Percentiles rank a stretch among this genome's conserved stretches.
phyloP scores from a whole-genome alignment of 2,888 invertebrate species.

The Drosophila diplacantha region DNA sequence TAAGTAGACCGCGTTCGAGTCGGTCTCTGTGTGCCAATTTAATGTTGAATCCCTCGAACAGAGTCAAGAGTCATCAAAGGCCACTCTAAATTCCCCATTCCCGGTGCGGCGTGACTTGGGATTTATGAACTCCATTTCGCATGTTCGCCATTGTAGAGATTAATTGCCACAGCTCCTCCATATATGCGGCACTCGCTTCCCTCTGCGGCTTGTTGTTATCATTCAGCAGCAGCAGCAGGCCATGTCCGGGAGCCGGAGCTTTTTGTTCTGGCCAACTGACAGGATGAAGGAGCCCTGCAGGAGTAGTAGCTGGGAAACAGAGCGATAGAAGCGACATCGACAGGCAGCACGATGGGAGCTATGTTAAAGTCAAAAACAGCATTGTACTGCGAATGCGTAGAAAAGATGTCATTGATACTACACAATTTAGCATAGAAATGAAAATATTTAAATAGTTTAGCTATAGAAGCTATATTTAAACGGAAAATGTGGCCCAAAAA shows the following conservation, averaged over 20 bases:
- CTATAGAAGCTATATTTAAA: background rate
- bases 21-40: constrained; percentile 12
- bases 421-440: background rate
- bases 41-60: constrained; percentile 17
- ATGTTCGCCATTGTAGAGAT: constrained; percentile 67
- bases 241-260: constrained; percentile 39
- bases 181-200: constrained; percentile 29
- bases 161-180: constrained; percentile 59
- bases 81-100: constrained; percentile 13
- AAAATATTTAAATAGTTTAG: background rate
- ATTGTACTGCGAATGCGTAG: background rate
- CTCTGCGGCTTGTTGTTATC: constrained; percentile 60
- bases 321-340: constrained; percentile 53
- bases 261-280: constrained; percentile 37
- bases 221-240: constrained; percentile 66
- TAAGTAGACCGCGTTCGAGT: constrained; percentile 1
- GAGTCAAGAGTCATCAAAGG: constrained; percentile 5
- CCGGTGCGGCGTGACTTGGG: constrained; percentile 57
- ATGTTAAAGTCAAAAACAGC: constrained; percentile 24
- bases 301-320: constrained; percentile 17
- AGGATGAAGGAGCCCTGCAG: constrained; percentile 20
- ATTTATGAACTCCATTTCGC: constrained; percentile 70
- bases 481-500: background rate
- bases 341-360: constrained; percentile 41
- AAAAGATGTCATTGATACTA: background rate